A percentile compares a stretch with the other conserved stretches of the same genome.
phyloP scores from a whole-genome alignment of 1,140 invertebrate genomes.

The Plodia interpunctella region DNA sequence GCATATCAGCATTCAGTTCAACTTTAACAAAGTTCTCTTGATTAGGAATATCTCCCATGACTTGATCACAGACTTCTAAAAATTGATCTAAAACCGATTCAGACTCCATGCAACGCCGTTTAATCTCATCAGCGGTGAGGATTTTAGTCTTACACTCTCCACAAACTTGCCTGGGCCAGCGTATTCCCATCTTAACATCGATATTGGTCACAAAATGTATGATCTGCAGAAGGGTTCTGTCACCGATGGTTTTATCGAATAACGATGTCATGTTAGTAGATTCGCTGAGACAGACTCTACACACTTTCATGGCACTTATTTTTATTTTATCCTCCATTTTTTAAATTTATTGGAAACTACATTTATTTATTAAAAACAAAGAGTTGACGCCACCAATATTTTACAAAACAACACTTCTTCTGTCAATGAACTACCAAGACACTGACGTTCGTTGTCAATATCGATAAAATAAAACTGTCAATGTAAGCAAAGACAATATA shows the following conservation, averaged over 20 bases:
- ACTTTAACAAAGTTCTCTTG: neutral
- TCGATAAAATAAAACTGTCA: too few relatives aligned
- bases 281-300: slow-evolving; percentile 7
- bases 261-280: slow-evolving; percentile 1
- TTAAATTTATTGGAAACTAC: neutral
- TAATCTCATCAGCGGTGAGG: slow-evolving; percentile 3
- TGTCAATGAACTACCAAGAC: too few relatives aligned
- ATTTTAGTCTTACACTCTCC: slow-evolving; percentile 2
- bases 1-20: neutral
- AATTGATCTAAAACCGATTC: neutral
- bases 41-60: neutral
- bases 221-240: neutral
- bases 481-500: too few relatives aligned
- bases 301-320: slow-evolving; percentile 8
- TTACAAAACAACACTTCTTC: neutral
- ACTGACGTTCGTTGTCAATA: too few relatives aligned
- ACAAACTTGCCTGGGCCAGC: slow-evolving; percentile 2
- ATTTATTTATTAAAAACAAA: neutral
- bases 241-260: neutral
- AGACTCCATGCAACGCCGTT: slow-evolving; percentile 1
- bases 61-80: neutral
- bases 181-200: slow-evolving; percentile 4
- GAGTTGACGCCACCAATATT: neutral
- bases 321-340: slow-evolving; percentile 8
- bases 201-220: slow-evolving; percentile 6